Evolutionary conservation across 2,113 vertebrate genomes (phyloP).

Genomic region (Leuciscus idus): DNA sequence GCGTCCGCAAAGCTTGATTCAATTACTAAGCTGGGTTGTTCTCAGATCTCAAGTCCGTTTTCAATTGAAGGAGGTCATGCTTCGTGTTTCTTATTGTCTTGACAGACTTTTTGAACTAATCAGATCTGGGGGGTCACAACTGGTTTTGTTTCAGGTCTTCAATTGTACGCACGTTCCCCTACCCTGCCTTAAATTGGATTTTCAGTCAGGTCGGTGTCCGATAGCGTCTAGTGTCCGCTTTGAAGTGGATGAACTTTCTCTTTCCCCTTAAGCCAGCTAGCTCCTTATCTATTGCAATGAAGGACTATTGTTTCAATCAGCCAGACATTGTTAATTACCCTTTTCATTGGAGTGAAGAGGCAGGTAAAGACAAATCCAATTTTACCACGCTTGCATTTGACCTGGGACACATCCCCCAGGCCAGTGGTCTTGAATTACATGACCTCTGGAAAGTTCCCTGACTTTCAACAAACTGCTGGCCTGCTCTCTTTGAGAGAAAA

Average conservation of each 20-base stretch:
- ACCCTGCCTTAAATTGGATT: constrained; percentile 60
- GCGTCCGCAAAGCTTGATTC: constrained; percentile 70
- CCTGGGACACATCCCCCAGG: constrained; percentile 41
- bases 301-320: constrained; percentile 61
- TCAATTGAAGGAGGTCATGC: constrained; percentile 80
- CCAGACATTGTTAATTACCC: constrained; percentile 79
- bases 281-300: constrained; percentile 63
- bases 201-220: constrained; percentile 71
- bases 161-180: constrained; percentile 46
- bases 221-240: constrained; percentile 65
- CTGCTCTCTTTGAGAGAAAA: neutral
- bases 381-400: constrained; percentile 60
- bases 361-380: constrained; percentile 74
- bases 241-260: constrained; percentile 72
- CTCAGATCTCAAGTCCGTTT: constrained; percentile 74
- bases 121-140: constrained; percentile 77
- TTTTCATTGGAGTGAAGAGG: constrained; percentile 66
- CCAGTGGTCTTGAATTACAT: constrained; percentile 39
- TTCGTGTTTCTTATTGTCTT: constrained; percentile 79
- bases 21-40: constrained; percentile 69
- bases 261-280: constrained; percentile 54
- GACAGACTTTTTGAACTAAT: constrained; percentile 71
- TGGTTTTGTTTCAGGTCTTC: constrained; percentile 74
- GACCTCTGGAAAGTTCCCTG: constrained; percentile 44
- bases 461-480: neutral